Evolutionary conservation across 2,113 vertebrate genomes (phyloP), one percentile per base, ranked within the genome.

Genomic region (Vimba vimba): DNA sequence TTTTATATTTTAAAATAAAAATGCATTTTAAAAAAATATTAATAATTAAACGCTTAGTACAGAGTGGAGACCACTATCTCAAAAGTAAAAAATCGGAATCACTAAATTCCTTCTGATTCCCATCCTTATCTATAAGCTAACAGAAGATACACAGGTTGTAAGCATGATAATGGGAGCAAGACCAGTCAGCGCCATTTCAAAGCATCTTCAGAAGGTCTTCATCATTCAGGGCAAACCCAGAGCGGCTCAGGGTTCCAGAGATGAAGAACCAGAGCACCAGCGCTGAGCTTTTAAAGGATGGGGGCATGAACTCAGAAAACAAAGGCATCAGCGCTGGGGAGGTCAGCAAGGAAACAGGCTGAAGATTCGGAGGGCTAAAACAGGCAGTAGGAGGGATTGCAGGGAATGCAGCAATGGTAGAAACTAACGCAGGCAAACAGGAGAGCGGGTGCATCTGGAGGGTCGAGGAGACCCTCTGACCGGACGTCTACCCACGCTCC

Each of bases 401-500:
- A 86, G 87, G 82, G 75, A 80, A 75, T 68, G 81, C 80, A 25
- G 52, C 19, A 27, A 57, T 73, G 77, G 82, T 83, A 86, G 19
- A 83, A 82, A 73, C 68, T 80, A 55, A 36, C 84, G 76, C 64
- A 82, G 80, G 89, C 57, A 79, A 47, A 81, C n/a, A 86, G 71
- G 80, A 79, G 45, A 81, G 71, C 74, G 62, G 52, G 33, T 83
- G 83, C 82, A 86, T 76, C 82, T 78, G 79, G 78, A 71, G 86
- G 11, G 83, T 90, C 88, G 79, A 83, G 10, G 64, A 66, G 83
- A 36, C 86, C 43, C 36, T 71, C 17, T 23, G 87, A 79, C 19
- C 90, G 85, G 64, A 85, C 21, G 74, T 64, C 82, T 83, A 88
- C 57, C 81, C 79, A 82, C 85, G 90, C 90, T 89, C 85, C 39